Conservation (phyloP, 2,888 invertebrate genomes). For the Axea sp. region DNA sequence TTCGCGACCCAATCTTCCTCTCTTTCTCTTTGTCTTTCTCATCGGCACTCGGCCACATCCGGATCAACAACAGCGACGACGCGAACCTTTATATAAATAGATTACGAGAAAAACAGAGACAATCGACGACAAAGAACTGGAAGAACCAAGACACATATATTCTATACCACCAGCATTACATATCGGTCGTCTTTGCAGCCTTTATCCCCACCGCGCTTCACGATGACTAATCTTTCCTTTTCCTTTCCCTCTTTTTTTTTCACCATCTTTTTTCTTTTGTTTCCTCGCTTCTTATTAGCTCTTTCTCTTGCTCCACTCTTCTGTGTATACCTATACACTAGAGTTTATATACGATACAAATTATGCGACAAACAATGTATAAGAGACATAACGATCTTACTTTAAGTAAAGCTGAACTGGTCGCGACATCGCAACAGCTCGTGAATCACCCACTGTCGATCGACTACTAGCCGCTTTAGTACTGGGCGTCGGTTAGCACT, state of each 20-base stretch:
- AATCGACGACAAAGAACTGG: constrained; percentile 59
- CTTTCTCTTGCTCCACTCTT: constrained; percentile 24
- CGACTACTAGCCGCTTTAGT: constrained; percentile 46
- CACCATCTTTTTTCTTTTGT: constrained; percentile 48
- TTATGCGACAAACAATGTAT: constrained; percentile 63
- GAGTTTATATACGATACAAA: constrained; percentile 59
- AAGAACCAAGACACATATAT: constrained; percentile 57
- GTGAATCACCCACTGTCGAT: constrained; percentile 63
- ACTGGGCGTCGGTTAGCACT: constrained; percentile 57
- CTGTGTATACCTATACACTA: constrained; percentile 57
- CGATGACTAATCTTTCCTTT: constrained; percentile 59
- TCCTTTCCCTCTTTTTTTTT: constrained; percentile 15
- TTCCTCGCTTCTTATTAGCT: constrained; percentile 54
- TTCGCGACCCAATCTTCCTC: constrained; percentile 64
- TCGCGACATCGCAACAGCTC: constrained; percentile 58
- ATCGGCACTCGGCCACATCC: constrained; percentile 57
- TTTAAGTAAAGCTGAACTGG: constrained; percentile 61
- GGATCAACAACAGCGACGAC: constrained; percentile 60
- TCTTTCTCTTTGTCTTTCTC: constrained; percentile 63
- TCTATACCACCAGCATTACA: constrained; percentile 55
- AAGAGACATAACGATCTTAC: constrained; percentile 62
- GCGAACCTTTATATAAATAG: constrained; percentile 64
- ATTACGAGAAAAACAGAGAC: constrained; percentile 63
- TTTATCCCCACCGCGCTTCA: constrained; percentile 44
- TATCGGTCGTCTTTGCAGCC: constrained; percentile 51